Percentiles rank a stretch among this genome's conserved stretches.
Conservation (phyloP, 2,113 vertebrate genomes). For the Prunella himalayana region DNA sequence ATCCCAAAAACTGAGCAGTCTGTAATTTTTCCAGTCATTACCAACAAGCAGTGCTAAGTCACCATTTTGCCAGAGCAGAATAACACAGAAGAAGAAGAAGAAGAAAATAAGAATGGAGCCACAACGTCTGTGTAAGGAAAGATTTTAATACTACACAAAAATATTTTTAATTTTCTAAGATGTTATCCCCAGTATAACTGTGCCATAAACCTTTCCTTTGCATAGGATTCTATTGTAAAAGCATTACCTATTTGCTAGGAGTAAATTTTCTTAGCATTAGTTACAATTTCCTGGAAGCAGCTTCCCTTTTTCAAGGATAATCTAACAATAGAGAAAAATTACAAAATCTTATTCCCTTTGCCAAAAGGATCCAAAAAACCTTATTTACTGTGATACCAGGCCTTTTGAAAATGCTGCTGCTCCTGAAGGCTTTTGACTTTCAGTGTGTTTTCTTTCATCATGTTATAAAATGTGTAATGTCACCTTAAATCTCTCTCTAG, state of each 20-base stretch:
- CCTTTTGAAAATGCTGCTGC: background rate
- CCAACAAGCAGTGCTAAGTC: background rate
- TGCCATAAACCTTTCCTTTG: background rate
- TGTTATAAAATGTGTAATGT: slow-evolving; percentile 10
- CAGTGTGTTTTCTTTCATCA: background rate
- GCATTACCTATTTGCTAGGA: background rate
- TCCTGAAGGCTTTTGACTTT: background rate
- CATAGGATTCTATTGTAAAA: background rate
- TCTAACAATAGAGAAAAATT: background rate
- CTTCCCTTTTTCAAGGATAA: background rate
- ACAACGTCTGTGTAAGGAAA: background rate
- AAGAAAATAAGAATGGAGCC: background rate
- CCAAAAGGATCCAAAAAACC: background rate
- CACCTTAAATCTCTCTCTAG: slow-evolving; percentile 7
- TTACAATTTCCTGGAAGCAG: background rate
- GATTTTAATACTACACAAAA: background rate
- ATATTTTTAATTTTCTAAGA: background rate
- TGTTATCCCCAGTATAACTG: background rate
- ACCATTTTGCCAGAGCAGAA: background rate
- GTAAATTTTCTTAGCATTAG: background rate
- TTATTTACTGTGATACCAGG: background rate
- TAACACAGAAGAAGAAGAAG: background rate
- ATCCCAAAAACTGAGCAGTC: background rate
- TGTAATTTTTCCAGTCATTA: background rate
- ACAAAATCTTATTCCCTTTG: background rate